Evolutionary conservation across 92 coral and sea anemone genomes (phyloP).

Genomic region (Scolanthus callimorphus): DNA sequence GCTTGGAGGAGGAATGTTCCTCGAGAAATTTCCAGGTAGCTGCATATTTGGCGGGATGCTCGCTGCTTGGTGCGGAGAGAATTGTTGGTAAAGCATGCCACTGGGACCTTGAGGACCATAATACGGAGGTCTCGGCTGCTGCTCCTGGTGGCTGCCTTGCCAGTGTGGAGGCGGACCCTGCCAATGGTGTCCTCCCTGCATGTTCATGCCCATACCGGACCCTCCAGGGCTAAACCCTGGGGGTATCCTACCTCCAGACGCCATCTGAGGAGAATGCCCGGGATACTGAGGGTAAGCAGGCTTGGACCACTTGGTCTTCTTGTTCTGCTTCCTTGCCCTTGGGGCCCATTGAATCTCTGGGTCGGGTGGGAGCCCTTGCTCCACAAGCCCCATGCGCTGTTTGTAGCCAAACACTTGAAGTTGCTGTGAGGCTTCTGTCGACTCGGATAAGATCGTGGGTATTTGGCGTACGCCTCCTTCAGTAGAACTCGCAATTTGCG

Average conservation of each 20-base stretch:
- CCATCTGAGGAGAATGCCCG: constrained; percentile 1
- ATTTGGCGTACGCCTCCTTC: constrained; percentile 8
- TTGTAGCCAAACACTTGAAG: constrained; percentile 57
- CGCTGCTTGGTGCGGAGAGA: constrained; percentile 44
- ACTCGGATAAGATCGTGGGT: constrained; percentile 22
- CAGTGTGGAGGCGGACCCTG: constrained; percentile 49
- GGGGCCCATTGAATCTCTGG: constrained; percentile 24
- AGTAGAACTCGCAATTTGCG: constrained; percentile 9
- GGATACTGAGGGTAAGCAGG: constrained; percentile 28
- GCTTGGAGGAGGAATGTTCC: constrained; percentile 77
- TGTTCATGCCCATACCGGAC: constrained; percentile 3
- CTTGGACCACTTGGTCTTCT: constrained; percentile 40
- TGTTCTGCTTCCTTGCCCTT: constrained; percentile 48
- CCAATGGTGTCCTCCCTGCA: constrained; percentile 39
- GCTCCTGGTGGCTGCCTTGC: constrained; percentile 29
- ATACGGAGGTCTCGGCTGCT: constrained; percentile 31
- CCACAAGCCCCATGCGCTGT: constrained; percentile 59
- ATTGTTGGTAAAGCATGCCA: constrained; percentile 23
- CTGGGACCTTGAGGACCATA: constrained; percentile 24
- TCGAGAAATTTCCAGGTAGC: constrained; percentile 52
- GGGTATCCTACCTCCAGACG: too few relatives aligned
- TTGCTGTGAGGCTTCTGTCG: constrained; percentile 2
- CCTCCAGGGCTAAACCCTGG: too few relatives aligned
- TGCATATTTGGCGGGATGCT: constrained; percentile 70
- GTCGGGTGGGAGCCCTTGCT: constrained; percentile 34